phyloP scores from a whole-genome alignment of 2,113 vertebrate species.

The Gopherus flavomarginatus region DNA sequence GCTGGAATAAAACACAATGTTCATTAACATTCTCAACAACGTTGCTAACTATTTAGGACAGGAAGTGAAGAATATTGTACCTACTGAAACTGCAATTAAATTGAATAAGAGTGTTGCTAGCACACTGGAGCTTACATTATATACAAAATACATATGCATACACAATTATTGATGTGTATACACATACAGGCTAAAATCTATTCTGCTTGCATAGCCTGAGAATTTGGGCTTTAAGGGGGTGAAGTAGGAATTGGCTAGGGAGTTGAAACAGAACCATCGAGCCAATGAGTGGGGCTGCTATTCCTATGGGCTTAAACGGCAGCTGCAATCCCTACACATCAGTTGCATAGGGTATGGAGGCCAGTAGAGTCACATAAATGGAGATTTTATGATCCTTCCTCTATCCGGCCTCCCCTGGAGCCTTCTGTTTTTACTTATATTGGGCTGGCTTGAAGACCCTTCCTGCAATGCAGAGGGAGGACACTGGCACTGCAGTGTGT shows the following conservation, averaged over 20 bases:
- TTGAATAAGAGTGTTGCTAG: neutral
- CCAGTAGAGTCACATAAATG: neutral
- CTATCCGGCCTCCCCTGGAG: neutral
- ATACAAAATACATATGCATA: neutral
- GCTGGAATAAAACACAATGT: neutral
- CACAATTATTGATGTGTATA: neutral
- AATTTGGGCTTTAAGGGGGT: neutral
- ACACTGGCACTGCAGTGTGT: neutral
- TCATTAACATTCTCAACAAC: neutral
- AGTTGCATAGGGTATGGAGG: neutral
- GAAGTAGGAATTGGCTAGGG: no score
- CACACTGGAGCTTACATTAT: neutral
- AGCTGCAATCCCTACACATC: neutral
- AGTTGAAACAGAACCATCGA: neutral
- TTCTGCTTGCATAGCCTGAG: neutral
- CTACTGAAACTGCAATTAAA: neutral
- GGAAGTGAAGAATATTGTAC: neutral
- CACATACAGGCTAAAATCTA: neutral
- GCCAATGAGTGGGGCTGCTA: neutral
- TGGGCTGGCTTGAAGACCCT: neutral
- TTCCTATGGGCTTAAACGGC: neutral
- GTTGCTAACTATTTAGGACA: neutral
- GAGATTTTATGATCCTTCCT: neutral
- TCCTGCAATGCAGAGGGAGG: neutral
- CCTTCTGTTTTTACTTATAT: neutral